phyloP scores from a whole-genome alignment of 2,888 invertebrate species.

The Cabera pusaria region DNA sequence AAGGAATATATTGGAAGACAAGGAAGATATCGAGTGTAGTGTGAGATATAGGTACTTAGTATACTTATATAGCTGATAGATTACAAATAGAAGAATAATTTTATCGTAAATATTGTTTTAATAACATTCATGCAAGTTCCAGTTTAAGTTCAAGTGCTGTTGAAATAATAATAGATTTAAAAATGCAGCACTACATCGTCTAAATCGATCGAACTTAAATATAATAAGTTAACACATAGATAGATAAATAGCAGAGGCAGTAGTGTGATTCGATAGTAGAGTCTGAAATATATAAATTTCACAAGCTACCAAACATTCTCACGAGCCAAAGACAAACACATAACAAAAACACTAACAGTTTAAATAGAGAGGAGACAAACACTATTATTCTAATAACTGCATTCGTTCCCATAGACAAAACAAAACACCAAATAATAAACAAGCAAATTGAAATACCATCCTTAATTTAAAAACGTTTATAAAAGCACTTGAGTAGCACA shows the following conservation, averaged over 20 bases:
- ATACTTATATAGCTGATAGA: conserved; percentile 4
- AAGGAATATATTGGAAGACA: conserved; percentile 48
- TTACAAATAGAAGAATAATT: too few relatives aligned
- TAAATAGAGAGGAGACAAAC: conserved; percentile 41
- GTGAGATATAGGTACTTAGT: conserved; percentile 23
- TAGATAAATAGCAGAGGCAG: conserved; percentile 25
- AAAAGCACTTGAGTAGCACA: conserved; percentile 80
- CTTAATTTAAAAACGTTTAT: conserved; percentile 61
- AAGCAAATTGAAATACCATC: conserved; percentile 82
- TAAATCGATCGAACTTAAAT: conserved; percentile 5
- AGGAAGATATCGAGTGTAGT: conserved; percentile 29
- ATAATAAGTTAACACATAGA: conserved; percentile 14
- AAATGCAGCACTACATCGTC: conserved; percentile 11
- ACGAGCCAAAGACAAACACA: conserved; percentile 41
- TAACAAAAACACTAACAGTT: conserved; percentile 49
- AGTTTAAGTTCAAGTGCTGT: conserved; percentile 9
- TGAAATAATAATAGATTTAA: conserved; percentile 4
- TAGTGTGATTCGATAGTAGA: conserved; percentile 25
- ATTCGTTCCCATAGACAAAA: conserved; percentile 54
- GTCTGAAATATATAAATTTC: conserved; percentile 27
- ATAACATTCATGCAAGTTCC: conserved; percentile 12
- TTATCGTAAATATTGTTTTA: conserved; percentile 7
- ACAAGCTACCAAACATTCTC: conserved; percentile 35
- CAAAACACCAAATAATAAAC: conserved; percentile 58
- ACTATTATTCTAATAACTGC: conserved; percentile 46